Conservation (phyloP, 2,888 invertebrate species). For the Disparrhopalites patrizii region DNA sequence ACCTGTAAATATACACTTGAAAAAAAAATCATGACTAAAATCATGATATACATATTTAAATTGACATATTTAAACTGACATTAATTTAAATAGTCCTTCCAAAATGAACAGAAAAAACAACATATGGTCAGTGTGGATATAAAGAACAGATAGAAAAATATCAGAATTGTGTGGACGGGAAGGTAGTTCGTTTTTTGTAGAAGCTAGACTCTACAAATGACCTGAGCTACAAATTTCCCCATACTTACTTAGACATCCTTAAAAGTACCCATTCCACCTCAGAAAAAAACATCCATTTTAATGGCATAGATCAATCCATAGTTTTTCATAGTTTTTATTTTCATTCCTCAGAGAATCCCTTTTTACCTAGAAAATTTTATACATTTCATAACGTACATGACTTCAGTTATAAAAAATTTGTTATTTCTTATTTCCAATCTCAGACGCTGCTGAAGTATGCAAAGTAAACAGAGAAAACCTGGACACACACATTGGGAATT, state of each 20-base stretch:
- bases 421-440: not conserved
- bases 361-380: no score
- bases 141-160: no score
- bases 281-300: no score
- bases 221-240: constrained; percentile 18
- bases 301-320: no score
- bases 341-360: no score
- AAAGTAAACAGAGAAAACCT: constrained; percentile 3
- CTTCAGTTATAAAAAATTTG: no score
- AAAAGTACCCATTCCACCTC: no score
- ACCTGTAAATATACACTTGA: not conserved
- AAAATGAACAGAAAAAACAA: not conserved
- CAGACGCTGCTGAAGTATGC: constrained; percentile 9
- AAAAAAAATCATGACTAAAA: no score
- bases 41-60: not conserved
- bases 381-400: not conserved
- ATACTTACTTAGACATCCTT: no score
- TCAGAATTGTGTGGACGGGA: constrained; percentile 7
- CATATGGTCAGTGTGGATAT: not conserved
- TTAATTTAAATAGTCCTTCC: not conserved
- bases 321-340: no score
- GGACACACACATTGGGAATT: not conserved
- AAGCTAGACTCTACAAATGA: constrained; percentile 19
- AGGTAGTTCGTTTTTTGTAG: constrained; percentile 29
- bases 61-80: not conserved